phyloP scores from a whole-genome alignment of 2,113 vertebrate genomes.

The Zapornia atra region DNA sequence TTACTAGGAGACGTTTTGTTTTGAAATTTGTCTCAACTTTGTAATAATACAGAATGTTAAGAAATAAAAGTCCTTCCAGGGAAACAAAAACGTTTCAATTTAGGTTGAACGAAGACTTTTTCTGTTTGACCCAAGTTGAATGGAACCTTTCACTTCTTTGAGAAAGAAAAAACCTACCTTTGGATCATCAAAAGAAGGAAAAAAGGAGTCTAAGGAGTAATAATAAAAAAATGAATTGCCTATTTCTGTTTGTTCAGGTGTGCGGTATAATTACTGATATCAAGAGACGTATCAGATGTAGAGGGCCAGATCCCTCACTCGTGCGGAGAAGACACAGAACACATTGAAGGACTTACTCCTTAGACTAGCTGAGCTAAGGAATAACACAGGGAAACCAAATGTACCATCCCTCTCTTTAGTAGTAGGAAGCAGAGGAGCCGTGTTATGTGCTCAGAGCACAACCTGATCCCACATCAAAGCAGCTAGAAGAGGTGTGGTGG shows the following conservation, averaged over 20 bases:
- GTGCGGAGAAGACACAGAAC: neutral
- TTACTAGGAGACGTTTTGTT: neutral
- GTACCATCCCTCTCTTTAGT: neutral
- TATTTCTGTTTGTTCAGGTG: neutral
- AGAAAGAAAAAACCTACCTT: neutral
- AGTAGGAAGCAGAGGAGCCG: neutral
- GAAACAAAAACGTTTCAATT: neutral
- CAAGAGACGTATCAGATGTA: neutral
- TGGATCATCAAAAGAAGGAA: neutral
- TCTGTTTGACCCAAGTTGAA: neutral
- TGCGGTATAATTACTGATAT: neutral
- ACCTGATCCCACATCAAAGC: neutral
- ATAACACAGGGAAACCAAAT: neutral
- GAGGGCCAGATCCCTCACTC: neutral
- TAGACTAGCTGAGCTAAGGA: neutral
- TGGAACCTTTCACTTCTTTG: neutral
- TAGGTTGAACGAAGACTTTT: neutral
- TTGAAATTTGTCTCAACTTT: constrained; percentile 23
- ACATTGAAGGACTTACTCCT: neutral
- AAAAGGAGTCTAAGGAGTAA: neutral
- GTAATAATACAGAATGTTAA: neutral
- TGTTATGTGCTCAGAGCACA: neutral
- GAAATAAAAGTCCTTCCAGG: neutral
- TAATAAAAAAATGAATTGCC: neutral
- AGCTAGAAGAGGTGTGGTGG: neutral